Evolutionary conservation across 2,888 invertebrate species (phyloP).

Genomic region (Chalcosyrphus nemorum): DNA sequence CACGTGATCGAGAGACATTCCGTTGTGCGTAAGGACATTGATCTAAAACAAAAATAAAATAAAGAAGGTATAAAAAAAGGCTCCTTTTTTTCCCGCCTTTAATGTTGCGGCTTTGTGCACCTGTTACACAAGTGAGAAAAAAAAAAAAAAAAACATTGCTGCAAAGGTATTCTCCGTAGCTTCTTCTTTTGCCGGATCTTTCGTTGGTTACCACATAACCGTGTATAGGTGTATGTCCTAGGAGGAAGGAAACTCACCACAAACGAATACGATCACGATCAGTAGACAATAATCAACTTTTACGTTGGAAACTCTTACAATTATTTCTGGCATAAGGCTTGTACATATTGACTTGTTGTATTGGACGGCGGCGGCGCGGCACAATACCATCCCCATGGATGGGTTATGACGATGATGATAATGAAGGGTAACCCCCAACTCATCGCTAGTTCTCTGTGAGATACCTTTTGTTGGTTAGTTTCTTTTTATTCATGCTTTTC

Average conservation of each 20-base stretch:
- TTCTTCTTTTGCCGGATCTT: neutral
- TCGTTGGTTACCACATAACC: neutral
- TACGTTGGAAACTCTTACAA: too few relatives aligned
- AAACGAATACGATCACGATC: conserved; percentile 42
- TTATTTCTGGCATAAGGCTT: conserved; percentile 31
- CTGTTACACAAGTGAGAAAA: conserved; percentile 8
- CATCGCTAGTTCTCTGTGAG: neutral
- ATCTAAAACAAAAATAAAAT: neutral
- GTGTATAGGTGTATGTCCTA: neutral
- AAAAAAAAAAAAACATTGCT: neutral
- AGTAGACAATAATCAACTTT: too few relatives aligned
- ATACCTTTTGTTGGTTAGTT: conserved; percentile 14
- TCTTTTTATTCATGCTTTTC: too few relatives aligned
- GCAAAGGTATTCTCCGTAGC: too few relatives aligned
- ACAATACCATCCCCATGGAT: too few relatives aligned
- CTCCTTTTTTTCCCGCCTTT: neutral
- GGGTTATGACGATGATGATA: neutral
- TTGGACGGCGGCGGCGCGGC: too few relatives aligned
- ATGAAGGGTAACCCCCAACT: neutral
- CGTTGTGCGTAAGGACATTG: too few relatives aligned
- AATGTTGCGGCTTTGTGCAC: conserved; percentile 18
- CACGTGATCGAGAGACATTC: too few relatives aligned
- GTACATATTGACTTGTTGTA: conserved; percentile 23
- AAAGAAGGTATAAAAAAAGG: too few relatives aligned
- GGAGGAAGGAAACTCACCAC: neutral